Percentiles rank a stretch among this genome's conserved stretches.
phyloP scores from a whole-genome alignment of 1,140 invertebrate genomes.

The Asbolus verrucosus region DNA sequence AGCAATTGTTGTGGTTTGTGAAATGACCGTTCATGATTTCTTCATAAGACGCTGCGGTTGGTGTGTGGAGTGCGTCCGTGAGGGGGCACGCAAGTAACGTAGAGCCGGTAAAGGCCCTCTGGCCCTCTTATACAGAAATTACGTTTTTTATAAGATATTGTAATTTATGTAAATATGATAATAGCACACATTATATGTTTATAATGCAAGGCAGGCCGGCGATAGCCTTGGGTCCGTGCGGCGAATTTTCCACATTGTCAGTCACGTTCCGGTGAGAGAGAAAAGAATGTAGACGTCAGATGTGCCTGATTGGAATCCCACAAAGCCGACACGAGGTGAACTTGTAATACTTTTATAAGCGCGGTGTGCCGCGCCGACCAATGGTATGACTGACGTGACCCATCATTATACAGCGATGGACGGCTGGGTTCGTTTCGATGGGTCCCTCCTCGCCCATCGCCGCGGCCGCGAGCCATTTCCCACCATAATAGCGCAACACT shows the following conservation, averaged over 20 bases:
- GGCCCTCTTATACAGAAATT: constrained; percentile 31
- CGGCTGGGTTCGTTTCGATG: constrained; percentile 32
- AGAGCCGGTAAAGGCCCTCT: constrained; percentile 17
- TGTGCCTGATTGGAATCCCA: constrained; percentile 57
- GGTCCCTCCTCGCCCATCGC: constrained; percentile 42
- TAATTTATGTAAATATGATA: constrained; percentile 60
- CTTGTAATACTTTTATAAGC: constrained; percentile 56
- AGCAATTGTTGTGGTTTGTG: constrained; percentile 36
- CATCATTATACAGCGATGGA: constrained; percentile 57
- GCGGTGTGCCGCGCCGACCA: constrained; percentile 52
- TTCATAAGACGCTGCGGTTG: constrained; percentile 39
- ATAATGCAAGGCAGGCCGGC: constrained; percentile 48
- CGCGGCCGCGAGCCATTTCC: constrained; percentile 52
- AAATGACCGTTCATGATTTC: constrained; percentile 40
- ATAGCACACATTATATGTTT: constrained; percentile 54
- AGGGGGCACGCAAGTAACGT: constrained; percentile 8
- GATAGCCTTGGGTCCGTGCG: constrained; percentile 54
- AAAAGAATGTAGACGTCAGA: constrained; percentile 55
- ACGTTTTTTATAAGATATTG: constrained; percentile 50
- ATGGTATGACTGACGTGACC: constrained; percentile 60
- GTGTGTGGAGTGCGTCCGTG: constrained; percentile 32
- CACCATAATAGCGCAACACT: constrained; percentile 39
- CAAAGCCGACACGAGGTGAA: constrained; percentile 50
- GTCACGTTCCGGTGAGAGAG: constrained; percentile 51
- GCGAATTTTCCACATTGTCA: constrained; percentile 57